Evolutionary conservation across 2,888 invertebrate species (phyloP).

Genomic region (Salpingus planirostris): DNA sequence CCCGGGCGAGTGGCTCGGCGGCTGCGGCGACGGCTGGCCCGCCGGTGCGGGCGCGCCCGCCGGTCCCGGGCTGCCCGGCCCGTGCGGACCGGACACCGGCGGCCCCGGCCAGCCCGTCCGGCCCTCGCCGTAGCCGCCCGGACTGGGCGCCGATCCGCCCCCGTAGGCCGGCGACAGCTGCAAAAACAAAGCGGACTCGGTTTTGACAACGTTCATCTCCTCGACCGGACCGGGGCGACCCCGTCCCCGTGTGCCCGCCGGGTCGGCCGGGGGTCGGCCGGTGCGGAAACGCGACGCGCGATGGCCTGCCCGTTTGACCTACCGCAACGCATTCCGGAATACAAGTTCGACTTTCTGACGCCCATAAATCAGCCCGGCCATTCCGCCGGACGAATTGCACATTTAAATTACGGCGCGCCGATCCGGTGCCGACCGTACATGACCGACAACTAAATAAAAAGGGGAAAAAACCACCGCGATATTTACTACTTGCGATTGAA

Average conservation of each 20-base stretch:
- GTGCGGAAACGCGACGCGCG: slow-evolving; percentile 7
- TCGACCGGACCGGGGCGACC: too few species aligned
- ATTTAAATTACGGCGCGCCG: slow-evolving; percentile 12
- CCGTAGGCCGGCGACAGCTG: slow-evolving; percentile 39
- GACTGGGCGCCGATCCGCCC: slow-evolving; percentile 34
- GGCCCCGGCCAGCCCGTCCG: slow-evolving; percentile 37
- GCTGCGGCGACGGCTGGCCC: slow-evolving; percentile 40
- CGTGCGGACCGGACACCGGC: slow-evolving; percentile 33
- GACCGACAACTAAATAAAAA: not conserved
- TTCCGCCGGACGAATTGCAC: too few species aligned
- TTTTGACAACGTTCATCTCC: too few species aligned
- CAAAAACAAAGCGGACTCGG: slow-evolving; percentile 20
- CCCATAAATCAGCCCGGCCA: slow-evolving; percentile 12
- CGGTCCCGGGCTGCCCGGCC: slow-evolving; percentile 33
- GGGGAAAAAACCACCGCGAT: too few species aligned
- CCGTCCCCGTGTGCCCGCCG: too few species aligned
- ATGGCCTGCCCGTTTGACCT: slow-evolving; percentile 12
- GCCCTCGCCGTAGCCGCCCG: slow-evolving; percentile 36
- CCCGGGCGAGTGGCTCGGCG: slow-evolving; percentile 42
- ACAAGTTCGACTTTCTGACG: slow-evolving; percentile 15
- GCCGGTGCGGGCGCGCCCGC: slow-evolving; percentile 33
- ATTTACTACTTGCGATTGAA: too few species aligned
- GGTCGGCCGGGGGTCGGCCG: too few species aligned
- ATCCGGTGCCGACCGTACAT: too few species aligned
- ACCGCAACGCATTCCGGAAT: slow-evolving; percentile 14